Percentiles rank a stretch among this genome's conserved stretches.
These are phyloP conservation scores for Corythornis leucogaster DNA, from an alignment of 2,797 vertebrate species.

Conservation along the genomic window DNA sequence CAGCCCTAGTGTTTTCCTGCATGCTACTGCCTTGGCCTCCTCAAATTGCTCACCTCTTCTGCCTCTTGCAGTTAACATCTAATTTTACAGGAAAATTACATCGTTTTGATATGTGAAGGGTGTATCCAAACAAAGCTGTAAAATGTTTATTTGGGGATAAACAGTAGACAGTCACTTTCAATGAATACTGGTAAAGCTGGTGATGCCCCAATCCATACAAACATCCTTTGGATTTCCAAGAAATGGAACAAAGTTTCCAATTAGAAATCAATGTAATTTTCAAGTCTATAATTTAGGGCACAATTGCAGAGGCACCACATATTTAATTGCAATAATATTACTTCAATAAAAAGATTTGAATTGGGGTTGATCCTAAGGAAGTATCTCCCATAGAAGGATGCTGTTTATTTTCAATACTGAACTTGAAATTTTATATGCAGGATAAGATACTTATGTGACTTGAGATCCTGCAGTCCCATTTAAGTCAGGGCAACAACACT, in stretches of 20 bases:
- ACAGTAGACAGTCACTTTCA: not conserved
- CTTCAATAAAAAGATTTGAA: not conserved
- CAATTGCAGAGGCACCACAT: not conserved
- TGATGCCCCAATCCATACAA: not conserved
- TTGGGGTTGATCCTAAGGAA: not conserved
- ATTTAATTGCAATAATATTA: not conserved
- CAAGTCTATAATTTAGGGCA: not conserved
- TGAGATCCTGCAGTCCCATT: not conserved
- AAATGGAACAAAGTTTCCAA: not conserved
- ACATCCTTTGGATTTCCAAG: not conserved
- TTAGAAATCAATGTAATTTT: not conserved
- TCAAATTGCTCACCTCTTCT: not conserved
- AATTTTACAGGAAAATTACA: not conserved
- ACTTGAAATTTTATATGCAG: not conserved
- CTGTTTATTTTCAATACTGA: not conserved
- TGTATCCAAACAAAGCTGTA: constrained; percentile 12
- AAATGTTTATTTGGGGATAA: not conserved
- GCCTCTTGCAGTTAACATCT: not conserved
- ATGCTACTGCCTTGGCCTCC: not conserved
- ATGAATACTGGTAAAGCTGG: not conserved
- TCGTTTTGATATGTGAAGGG: not conserved
- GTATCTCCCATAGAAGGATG: not conserved
- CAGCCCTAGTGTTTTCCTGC: not conserved
- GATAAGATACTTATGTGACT: not conserved
- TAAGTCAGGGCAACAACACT: not conserved